Conservation (phyloP, 35 echinoderm and acorn worm species). For the Anneissia japonica region DNA sequence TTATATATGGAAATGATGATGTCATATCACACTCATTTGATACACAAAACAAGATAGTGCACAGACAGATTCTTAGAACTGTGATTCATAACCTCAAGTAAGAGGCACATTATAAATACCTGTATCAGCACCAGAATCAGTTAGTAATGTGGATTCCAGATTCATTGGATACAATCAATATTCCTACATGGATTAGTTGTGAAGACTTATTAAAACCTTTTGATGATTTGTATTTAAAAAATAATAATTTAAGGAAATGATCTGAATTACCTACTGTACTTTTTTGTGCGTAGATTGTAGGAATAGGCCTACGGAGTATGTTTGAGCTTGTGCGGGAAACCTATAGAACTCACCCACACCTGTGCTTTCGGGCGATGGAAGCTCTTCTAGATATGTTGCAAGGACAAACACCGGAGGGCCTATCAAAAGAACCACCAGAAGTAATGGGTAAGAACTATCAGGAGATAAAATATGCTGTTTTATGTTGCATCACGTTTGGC, state of each 20-base stretch:
- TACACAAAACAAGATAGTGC: no score
- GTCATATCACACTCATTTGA: no score
- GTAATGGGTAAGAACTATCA: constrained; percentile 79
- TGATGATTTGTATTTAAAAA: background rate
- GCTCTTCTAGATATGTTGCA: constrained; percentile 91
- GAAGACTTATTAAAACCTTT: background rate
- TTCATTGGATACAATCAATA: background rate
- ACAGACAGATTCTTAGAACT: no score
- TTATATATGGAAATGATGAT: no score
- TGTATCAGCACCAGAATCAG: background rate
- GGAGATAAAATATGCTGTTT: no score
- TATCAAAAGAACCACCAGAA: constrained; percentile 75
- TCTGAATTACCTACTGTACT: background rate
- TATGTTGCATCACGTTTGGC: no score
- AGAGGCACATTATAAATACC: background rate
- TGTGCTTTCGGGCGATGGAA: constrained; percentile 71
- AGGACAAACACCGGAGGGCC: constrained; percentile 78
- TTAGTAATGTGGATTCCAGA: background rate
- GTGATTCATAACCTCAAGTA: no score
- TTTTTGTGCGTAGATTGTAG: constrained; percentile 58
- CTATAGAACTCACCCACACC: constrained; percentile 41
- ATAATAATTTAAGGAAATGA: background rate
- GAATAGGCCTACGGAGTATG: constrained; percentile 86
- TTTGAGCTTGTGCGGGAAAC: constrained; percentile 88
- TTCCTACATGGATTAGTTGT: background rate